phyloP scores from a whole-genome alignment of 2,113 vertebrate species.

The Sprattus sprattus region DNA sequence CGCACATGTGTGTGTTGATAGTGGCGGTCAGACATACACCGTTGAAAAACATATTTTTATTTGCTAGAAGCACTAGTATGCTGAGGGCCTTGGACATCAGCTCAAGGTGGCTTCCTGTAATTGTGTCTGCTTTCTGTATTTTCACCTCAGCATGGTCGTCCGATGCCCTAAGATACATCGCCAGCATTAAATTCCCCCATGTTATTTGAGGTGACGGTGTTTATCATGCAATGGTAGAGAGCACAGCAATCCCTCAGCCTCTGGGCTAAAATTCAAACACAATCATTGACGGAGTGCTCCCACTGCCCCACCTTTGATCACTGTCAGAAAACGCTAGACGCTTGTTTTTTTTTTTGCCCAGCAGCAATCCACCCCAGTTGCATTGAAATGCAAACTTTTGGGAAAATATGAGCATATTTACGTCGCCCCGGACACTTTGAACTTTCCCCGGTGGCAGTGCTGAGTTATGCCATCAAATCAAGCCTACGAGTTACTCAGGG shows the following conservation, averaged over 20 bases:
- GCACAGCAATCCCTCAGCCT: background rate
- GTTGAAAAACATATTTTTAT: background rate
- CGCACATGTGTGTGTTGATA: too few species aligned
- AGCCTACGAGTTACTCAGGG: background rate
- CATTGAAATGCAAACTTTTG: background rate
- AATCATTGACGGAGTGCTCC: background rate
- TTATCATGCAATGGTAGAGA: background rate
- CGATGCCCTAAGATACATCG: background rate
- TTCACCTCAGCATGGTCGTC: background rate
- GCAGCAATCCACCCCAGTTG: background rate
- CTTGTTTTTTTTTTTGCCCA: background rate
- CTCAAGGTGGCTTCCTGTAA: background rate
- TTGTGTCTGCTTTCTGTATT: background rate
- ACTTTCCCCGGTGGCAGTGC: background rate
- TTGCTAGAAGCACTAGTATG: background rate
- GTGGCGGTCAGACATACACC: background rate
- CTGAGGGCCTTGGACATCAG: background rate
- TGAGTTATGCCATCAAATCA: background rate
- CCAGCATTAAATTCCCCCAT: background rate
- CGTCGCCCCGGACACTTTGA: background rate
- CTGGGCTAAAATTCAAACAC: conserved; percentile 1
- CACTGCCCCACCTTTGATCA: conserved; percentile 1
- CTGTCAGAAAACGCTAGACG: background rate
- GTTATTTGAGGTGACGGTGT: background rate
- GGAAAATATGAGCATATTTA: background rate